phyloP scores from a whole-genome alignment of 2,888 invertebrate species.

The Myopa tessellatipennis region DNA sequence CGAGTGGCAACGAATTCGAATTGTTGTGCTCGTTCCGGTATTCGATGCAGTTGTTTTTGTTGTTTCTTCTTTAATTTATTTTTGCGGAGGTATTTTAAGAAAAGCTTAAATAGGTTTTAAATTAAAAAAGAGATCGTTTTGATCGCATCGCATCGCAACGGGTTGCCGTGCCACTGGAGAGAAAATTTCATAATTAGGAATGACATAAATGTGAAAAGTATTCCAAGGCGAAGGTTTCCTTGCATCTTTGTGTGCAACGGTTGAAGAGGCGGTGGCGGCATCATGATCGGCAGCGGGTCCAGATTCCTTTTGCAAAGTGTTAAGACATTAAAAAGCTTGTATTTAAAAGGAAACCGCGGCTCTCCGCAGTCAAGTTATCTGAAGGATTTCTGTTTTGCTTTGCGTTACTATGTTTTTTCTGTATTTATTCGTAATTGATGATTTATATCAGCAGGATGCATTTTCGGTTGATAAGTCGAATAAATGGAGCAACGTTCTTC shows the following conservation, averaged over 20 bases:
- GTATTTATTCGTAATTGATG: no score
- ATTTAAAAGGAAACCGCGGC: no score
- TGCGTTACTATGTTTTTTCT: no score
- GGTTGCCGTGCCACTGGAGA: constrained; percentile 6
- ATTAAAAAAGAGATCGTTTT: constrained; percentile 8
- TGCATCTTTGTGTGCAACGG: background rate
- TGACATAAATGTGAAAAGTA: constrained; percentile 35
- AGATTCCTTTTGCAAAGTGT: background rate
- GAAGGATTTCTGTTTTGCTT: no score
- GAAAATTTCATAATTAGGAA: constrained; percentile 35
- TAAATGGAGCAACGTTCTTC: no score
- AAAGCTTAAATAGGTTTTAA: constrained; percentile 2
- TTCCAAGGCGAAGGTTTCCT: background rate
- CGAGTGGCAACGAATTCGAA: background rate
- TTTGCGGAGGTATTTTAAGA: constrained; percentile 6
- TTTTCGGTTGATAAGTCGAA: no score
- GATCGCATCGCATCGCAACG: constrained; percentile 22
- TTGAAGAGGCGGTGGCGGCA: no score
- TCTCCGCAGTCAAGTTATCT: no score
- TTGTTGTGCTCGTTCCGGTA: background rate
- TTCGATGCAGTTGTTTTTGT: background rate
- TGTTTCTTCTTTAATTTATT: background rate
- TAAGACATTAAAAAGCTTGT: background rate
- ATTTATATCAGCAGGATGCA: no score
- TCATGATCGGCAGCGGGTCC: no score